Percentiles rank a stretch among this genome's conserved stretches.
These are phyloP conservation scores for Corythornis cristatus DNA, from an alignment of 2,113 vertebrate species.

Conservation along the genomic window DNA sequence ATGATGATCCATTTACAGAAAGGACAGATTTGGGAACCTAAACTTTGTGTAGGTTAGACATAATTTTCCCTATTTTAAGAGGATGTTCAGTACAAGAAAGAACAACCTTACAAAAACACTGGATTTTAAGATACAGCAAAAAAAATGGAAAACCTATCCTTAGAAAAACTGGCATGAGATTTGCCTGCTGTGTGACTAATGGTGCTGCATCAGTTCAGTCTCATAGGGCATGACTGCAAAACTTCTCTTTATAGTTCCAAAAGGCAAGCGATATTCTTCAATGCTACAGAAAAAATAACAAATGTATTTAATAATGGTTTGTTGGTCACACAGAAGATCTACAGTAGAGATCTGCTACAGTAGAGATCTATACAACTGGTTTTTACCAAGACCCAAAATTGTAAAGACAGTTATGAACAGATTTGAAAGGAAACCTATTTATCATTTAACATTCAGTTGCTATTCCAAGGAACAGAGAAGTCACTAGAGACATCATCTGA, in stretches of 20 bases:
- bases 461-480: not conserved
- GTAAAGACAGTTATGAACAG: not conserved
- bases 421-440: not conserved
- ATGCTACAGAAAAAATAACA: not conserved
- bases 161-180: not conserved
- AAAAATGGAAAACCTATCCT: not conserved
- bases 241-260: not conserved
- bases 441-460: not conserved
- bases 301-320: not conserved
- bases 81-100: not conserved
- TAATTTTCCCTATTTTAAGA: not conserved
- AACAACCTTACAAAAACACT: not conserved
- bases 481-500: not conserved
- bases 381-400: not conserved
- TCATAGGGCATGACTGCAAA: not conserved
- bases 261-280: not conserved
- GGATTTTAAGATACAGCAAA: not conserved
- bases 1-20: not conserved
- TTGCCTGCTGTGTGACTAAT: conserved; percentile 33
- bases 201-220: not conserved
- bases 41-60: not conserved
- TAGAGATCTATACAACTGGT: not conserved
- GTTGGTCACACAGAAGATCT: not conserved
- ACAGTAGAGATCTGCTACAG: not conserved
- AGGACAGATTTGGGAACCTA: not conserved